phyloP scores from a whole-genome alignment of 2,888 invertebrate genomes.

The Ectemnius cavifrons region DNA sequence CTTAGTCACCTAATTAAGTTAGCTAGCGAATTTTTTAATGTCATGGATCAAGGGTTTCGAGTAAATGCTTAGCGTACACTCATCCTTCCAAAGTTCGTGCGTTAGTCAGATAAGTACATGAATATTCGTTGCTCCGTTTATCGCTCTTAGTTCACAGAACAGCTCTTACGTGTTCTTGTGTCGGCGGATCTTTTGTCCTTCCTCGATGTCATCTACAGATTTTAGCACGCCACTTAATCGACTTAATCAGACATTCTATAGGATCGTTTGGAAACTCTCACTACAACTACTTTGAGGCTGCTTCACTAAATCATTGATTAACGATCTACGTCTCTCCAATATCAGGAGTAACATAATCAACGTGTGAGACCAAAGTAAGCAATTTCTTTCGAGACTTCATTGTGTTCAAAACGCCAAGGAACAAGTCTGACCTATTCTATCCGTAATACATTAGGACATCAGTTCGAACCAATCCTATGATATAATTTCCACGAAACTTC shows the following conservation, averaged over 20 bases:
- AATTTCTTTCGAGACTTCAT: constrained; percentile 50
- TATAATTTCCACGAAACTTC: background rate
- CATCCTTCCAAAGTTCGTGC: background rate
- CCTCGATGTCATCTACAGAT: background rate
- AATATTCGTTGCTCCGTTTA: background rate
- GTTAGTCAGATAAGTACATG: background rate
- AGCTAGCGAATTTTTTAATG: constrained; percentile 13
- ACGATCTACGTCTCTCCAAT: constrained; percentile 27
- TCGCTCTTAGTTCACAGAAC: background rate
- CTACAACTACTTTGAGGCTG: constrained; percentile 21
- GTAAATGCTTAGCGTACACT: background rate
- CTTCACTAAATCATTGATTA: constrained; percentile 21
- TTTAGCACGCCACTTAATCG: constrained; percentile 1
- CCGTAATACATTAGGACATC: constrained; percentile 14
- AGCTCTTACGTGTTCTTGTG: constrained; percentile 1
- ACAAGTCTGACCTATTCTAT: constrained; percentile 39
- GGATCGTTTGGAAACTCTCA: constrained; percentile 9
- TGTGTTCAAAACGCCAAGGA: constrained; percentile 53
- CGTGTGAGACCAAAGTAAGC: constrained; percentile 37
- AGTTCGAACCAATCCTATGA: constrained; percentile 3
- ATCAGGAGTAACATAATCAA: constrained; percentile 21
- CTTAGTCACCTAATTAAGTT: constrained; percentile 9
- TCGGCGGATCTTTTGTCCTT: constrained; percentile 3
- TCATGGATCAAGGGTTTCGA: background rate
- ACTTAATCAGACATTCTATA: background rate